Evolutionary conservation across 2,113 vertebrate species (phyloP).

Genomic region (Gallinago media): DNA sequence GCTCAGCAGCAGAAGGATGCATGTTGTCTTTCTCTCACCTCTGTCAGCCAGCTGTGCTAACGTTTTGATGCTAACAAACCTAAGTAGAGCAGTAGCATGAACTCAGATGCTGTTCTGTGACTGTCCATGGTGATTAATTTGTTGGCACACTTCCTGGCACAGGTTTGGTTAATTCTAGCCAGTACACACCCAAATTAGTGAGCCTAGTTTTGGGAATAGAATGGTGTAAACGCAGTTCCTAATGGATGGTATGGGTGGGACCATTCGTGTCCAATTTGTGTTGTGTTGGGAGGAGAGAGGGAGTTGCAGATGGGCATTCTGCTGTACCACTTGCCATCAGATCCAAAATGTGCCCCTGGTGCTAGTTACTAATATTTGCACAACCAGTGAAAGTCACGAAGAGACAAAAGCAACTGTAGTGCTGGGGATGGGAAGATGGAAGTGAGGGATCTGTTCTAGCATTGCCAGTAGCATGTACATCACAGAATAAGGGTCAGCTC

Average conservation of each 20-base stretch:
- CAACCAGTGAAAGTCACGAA: not conserved
- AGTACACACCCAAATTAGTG: not conserved
- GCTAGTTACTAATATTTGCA: not conserved
- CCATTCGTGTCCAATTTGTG: not conserved
- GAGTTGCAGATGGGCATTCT: not conserved
- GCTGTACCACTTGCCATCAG: fast-evolving
- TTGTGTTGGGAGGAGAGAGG: not conserved
- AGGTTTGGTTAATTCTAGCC: not conserved
- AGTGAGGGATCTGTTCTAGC: not conserved
- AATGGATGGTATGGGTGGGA: not conserved
- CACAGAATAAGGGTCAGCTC: not conserved
- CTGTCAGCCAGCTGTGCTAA: not conserved
- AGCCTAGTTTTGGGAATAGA: not conserved
- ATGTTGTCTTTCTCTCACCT: not conserved
- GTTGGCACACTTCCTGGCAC: not conserved
- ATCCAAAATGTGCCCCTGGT: not conserved
- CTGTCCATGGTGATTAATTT: not conserved
- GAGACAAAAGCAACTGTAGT: not conserved
- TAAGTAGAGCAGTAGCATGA: not conserved
- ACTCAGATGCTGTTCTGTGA: not conserved
- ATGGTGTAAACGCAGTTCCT: not conserved
- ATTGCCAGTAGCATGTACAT: not conserved
- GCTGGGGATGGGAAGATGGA: not conserved
- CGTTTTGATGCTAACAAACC: not conserved
- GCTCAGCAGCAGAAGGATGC: not conserved